Evolutionary conservation across 2,888 invertebrate genomes (phyloP).

Genomic region (Phyto melanocephala): DNA sequence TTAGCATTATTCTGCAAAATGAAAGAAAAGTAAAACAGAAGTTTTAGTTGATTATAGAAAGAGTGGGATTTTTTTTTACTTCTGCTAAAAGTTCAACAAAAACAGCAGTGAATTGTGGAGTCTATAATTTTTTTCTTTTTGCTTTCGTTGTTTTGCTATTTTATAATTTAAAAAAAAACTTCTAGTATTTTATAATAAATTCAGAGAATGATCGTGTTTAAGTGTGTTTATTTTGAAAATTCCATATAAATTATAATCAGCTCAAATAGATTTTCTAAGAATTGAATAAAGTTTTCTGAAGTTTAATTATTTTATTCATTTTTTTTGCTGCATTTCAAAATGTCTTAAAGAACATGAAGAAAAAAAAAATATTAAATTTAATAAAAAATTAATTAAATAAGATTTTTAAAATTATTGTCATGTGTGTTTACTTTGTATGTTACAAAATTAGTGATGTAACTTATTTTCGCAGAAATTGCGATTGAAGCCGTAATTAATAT

Average conservation of each 20-base stretch:
- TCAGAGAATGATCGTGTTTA: slow-evolving; percentile 12
- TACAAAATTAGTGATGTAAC: too few species aligned
- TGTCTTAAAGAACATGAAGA: slow-evolving; percentile 22
- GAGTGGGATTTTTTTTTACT: slow-evolving; percentile 23
- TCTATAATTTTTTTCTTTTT: slow-evolving; percentile 20
- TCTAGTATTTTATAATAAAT: slow-evolving; percentile 13
- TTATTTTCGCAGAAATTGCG: too few species aligned
- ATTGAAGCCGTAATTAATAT: too few species aligned
- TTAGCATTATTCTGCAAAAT: slow-evolving; percentile 49
- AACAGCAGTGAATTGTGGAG: slow-evolving; percentile 21
- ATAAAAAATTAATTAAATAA: too few species aligned
- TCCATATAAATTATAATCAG: slow-evolving; percentile 46
- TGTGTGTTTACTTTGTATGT: too few species aligned
- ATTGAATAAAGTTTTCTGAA: slow-evolving; percentile 16
- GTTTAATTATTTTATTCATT: not conserved
- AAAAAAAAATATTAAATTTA: too few species aligned
- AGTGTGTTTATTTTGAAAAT: slow-evolving; percentile 38
- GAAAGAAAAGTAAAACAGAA: not conserved
- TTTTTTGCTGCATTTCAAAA: not conserved
- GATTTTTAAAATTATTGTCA: too few species aligned
- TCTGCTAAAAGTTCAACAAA: slow-evolving; percentile 36
- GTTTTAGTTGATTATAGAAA: slow-evolving; percentile 6
- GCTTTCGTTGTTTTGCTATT: slow-evolving; percentile 1
- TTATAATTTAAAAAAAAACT: slow-evolving; percentile 21
- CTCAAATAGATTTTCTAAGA: slow-evolving; percentile 46